Base-by-base conservation (phyloP, 2,797 vertebrate genomes). In the Gobio occitaniae region DNA sequence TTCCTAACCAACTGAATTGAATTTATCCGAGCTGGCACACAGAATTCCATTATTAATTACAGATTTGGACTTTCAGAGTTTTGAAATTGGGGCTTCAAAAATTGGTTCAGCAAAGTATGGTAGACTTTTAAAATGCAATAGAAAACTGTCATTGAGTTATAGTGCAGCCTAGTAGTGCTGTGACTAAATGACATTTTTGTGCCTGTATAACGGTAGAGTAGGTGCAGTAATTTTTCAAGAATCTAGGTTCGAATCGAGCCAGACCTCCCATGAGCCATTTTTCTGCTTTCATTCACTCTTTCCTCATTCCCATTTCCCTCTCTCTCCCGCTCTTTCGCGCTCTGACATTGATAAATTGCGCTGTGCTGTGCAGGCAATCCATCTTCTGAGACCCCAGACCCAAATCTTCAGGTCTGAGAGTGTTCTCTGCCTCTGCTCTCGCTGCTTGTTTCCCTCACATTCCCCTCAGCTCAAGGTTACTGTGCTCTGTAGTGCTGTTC, bases 301-400 rank as follows among this genome's bases (percentile, higher is more conserved):
- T 79, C 78, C 32, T 82, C 80, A 76, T 75, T 81, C 70, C 80
- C 47, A 47, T 86, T 82, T 87, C 86, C 5, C 32, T 82, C 63
- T 75, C 82, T 86, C 83, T 78, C 74, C 77, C 69, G 65, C 66
- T 82, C 76, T 76, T 56, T 86, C 17, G 82, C 59, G 77, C 82
- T 85, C 77, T 94, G 94, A 95, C 95, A 95, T 90, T 95, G 94
- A 95, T 93, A 88, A 93, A 95, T 95, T 93, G 91, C 92, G 86
- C 74, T 36, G 88, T 88, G 89, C 75, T 56, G 87, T 87, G 87
- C 74, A 81, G 89, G 93, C 91, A 93, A 95, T 95, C 91, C 90
- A 93, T 95, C 93, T 94, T 93, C 87, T 90, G 78, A 41, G 90
- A 91, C 90, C 89, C 91, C 88, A 91, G 90, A 92, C 91, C 91